Evolutionary conservation across 2,797 vertebrate species (phyloP).

Genomic region (Lepus townsendii): DNA sequence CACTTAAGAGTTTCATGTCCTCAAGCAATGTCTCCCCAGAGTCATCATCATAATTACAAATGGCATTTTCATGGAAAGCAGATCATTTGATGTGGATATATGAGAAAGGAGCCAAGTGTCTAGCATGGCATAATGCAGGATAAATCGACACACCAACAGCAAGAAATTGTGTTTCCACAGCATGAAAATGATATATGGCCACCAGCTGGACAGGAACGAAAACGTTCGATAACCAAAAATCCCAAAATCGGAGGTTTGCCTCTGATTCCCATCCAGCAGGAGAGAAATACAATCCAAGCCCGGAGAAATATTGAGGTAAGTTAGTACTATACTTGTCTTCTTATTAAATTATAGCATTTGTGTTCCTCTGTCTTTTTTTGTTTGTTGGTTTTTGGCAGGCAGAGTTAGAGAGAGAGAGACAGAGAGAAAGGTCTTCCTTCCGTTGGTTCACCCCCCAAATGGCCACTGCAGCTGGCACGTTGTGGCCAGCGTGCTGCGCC

Average conservation of each 20-base stretch:
- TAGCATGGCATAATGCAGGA: not conserved
- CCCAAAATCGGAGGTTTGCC: constrained; percentile 88
- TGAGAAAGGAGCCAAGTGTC: constrained; percentile 24
- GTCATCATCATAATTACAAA: constrained; percentile 58
- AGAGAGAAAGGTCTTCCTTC: no score
- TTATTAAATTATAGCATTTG: constrained; percentile 41
- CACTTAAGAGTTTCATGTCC: constrained; percentile 35
- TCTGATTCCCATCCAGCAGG: constrained; percentile 89
- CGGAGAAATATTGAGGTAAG: constrained; percentile 87
- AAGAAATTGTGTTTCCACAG: constrained; percentile 88
- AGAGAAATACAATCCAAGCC: constrained; percentile 79
- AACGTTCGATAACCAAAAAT: constrained; percentile 88
- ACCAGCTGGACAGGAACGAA: constrained; percentile 87
- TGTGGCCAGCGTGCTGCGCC: no score
- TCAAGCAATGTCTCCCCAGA: not conserved
- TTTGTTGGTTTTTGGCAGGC: no score
- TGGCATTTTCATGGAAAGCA: not conserved
- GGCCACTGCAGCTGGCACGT: no score
- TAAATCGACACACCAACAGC: constrained; percentile 67
- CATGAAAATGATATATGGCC: constrained; percentile 91
- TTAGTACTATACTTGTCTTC: constrained; percentile 66
- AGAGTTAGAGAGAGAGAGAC: no score
- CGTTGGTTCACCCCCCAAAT: no score
- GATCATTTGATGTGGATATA: not conserved
- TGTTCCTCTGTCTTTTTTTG: not conserved